Base-by-base conservation (phyloP, 2,797 vertebrate species). In the Chiroxiphia lanceolata region DNA sequence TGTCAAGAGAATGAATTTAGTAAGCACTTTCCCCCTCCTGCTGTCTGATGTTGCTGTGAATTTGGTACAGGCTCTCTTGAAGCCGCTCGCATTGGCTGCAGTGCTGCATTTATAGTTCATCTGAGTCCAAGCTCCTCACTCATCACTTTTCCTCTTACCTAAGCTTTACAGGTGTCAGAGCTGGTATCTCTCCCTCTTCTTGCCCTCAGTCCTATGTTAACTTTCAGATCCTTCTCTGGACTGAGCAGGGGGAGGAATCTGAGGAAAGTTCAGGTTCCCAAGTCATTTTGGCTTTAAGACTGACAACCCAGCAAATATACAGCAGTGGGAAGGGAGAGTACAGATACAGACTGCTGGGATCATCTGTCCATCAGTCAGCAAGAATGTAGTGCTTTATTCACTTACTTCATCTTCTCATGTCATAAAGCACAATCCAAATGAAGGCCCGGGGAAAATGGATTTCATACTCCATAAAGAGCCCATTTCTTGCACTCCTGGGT, bases 381-480 rank as follows among this genome's bases (percentile, higher is more conserved):
- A 57, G 64, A 80, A 34, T 22, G 40, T 50, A 88, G 80, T 90
- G 56, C 75, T 94, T 94, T 90, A 87, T 85, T 91, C 92, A 90
- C 59, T 96, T 89, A 65, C 87, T 91, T 34, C 72, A 44, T 69
- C 87, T 82, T 87, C 53, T 82, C 81, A 83, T 93, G 47, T 87
- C 87, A n/a, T 94, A 96, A 92, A 94, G 56, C 48, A 68, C 89
- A 90, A 56, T 74, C 79, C 16, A 12, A 82, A 89, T 64, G 75
- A 83, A 87, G 71, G 65, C 48, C 74, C 80, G 64, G 56, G 63
- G 59, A 65, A 91, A 96, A 96, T 92, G 75, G 53, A 91, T 96
- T 96, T 95, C 56, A 91, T 95, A 94, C 53, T 83, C 92, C 70
- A 77, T 96, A 89, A 95, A 95, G 21, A 96, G 54, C 64, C 51